A percentile compares a stretch with the other conserved stretches of the same genome.
These are phyloP conservation scores for Pao palembangensis DNA, from an alignment of 2,113 vertebrate genomes.

Conservation along the genomic window DNA sequence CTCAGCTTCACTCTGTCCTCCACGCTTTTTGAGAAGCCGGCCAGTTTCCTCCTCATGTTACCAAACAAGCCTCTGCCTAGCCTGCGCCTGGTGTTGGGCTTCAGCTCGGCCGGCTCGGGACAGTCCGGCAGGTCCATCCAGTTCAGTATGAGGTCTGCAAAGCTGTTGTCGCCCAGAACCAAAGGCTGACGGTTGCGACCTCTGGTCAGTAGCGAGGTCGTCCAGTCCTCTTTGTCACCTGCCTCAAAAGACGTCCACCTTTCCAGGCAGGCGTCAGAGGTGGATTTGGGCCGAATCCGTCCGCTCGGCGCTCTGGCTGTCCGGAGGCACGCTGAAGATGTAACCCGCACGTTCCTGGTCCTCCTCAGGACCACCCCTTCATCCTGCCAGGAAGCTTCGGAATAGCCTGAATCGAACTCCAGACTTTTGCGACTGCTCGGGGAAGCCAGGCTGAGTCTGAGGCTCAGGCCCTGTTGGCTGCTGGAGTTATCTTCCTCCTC, in stretches of 20 bases:
- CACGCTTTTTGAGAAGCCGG: conserved; percentile 77
- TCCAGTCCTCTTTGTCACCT: conserved; percentile 84
- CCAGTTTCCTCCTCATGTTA: conserved; percentile 85
- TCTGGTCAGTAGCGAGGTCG: conserved; percentile 84
- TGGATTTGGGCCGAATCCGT: conserved; percentile 83
- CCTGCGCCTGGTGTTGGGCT: conserved; percentile 58
- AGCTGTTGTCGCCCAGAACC: conserved; percentile 93
- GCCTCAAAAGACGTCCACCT: conserved; percentile 85
- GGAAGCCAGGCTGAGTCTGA: conserved; percentile 65
- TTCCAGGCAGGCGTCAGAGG: conserved; percentile 87
- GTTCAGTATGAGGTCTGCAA: conserved; percentile 92
- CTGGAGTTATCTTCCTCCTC: conserved; percentile 58
- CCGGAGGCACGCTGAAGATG: conserved; percentile 66
- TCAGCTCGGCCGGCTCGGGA: conserved; percentile 69
- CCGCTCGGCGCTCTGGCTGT: conserved; percentile 62
- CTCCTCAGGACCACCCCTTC: conserved; percentile 75
- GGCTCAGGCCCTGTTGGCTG: conserved; percentile 38
- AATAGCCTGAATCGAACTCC: conserved; percentile 94
- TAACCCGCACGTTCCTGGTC: conserved; percentile 76
- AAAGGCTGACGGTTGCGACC: conserved; percentile 91
- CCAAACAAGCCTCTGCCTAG: conserved; percentile 85
- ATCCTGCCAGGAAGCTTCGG: conserved; percentile 87
- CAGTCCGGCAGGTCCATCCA: conserved; percentile 95
- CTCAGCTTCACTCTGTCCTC: conserved; percentile 70
- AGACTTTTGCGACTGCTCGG: conserved; percentile 82